A percentile compares a stretch with the other conserved stretches of the same genome.
Conservation (phyloP, 1,140 invertebrate genomes). For the Tribolium castaneum region DNA sequence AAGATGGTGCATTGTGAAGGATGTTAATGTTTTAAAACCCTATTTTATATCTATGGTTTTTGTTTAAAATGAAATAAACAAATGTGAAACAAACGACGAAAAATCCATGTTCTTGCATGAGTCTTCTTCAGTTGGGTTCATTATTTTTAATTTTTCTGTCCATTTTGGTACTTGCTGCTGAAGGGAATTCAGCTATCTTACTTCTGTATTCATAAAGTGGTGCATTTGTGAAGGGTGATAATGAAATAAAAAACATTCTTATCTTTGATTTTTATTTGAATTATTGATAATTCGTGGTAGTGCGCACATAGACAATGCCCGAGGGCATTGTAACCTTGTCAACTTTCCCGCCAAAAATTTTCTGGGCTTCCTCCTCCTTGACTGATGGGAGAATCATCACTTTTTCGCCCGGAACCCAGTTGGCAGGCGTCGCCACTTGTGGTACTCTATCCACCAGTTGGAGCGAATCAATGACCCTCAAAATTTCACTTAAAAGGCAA, state of each 20-base stretch:
- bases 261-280: background rate
- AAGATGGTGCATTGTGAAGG: constrained; percentile 35
- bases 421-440: constrained; percentile 85
- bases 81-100: no score
- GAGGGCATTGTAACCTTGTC: constrained; percentile 80
- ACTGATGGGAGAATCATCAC: constrained; percentile 87
- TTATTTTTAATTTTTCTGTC: no score
- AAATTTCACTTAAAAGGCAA: constrained; percentile 81
- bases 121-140: no score
- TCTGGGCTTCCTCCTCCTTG: constrained; percentile 75
- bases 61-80: no score
- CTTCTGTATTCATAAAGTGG: constrained; percentile 9
- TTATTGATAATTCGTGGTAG: constrained; percentile 37
- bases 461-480: constrained; percentile 89
- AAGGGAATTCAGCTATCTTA: constrained; percentile 12
- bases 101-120: no score
- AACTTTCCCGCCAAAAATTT: constrained; percentile 76
- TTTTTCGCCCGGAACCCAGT: constrained; percentile 85
- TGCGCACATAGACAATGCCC: constrained; percentile 64
- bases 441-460: constrained; percentile 80
- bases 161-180: no score
- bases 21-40: background rate
- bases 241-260: no score
- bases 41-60: background rate
- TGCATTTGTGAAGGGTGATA: background rate